phyloP scores from a whole-genome alignment of 2,888 invertebrate genomes.

The Mythimna ferrago region DNA sequence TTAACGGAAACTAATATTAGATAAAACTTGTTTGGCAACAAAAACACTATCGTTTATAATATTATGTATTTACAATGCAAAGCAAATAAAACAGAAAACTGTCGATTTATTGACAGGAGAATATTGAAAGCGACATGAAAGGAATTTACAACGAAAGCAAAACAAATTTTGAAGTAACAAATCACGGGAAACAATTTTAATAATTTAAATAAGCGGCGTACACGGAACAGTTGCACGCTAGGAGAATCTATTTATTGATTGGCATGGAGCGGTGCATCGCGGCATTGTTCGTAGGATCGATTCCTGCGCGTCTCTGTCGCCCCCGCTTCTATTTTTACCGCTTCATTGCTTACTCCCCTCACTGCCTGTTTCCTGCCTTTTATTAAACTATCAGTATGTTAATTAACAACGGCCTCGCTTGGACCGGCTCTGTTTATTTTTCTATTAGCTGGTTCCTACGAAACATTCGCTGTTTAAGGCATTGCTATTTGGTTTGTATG shows the following conservation, averaged over 20 bases:
- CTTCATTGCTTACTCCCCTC: conserved; percentile 90
- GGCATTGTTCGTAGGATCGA: conserved; percentile 86
- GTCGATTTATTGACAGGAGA: conserved; percentile 5
- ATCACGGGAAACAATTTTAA: conserved; percentile 47
- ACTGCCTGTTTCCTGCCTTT: conserved; percentile 89
- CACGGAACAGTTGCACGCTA: conserved; percentile 61
- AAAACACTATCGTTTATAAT: conserved; percentile 20
- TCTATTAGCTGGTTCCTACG: conserved; percentile 82
- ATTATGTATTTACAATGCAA: conserved; percentile 12
- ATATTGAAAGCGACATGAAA: conserved; percentile 24
- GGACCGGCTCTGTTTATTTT: conserved; percentile 84
- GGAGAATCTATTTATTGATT: conserved; percentile 84
- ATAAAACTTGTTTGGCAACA: conserved; percentile 49
- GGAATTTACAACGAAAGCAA: conserved; percentile 10
- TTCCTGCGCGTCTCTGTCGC: conserved; percentile 83
- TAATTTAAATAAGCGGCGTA: conserved; percentile 45
- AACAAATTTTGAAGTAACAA: conserved; percentile 19
- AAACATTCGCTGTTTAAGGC: conserved; percentile 80
- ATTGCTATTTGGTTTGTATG: conserved; percentile 68
- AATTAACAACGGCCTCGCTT: conserved; percentile 89
- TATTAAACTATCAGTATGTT: conserved; percentile 91
- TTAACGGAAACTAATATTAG: conserved; percentile 44
- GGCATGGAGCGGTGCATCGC: conserved; percentile 80
- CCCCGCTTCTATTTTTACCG: conserved; percentile 90
- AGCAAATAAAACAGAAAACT: conserved; percentile 6